These are phyloP conservation scores for Kryptolebias marmoratus DNA, from an alignment of 2,113 vertebrate genomes.

Conservation along the genomic window DNA sequence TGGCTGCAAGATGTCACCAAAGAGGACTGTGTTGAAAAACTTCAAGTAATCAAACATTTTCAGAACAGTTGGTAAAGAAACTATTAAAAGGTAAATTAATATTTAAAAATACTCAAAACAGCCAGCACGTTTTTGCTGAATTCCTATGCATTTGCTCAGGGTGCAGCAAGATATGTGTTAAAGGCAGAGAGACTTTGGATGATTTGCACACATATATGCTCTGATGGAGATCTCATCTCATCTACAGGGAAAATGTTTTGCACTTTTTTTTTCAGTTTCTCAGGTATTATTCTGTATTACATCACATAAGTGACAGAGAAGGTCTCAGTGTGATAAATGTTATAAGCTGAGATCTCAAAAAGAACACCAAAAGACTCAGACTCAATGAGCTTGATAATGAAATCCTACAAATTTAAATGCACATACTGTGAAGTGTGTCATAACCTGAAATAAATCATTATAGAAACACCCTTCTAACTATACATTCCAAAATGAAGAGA, in stretches of 20 bases:
- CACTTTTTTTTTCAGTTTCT: conserved; percentile 29
- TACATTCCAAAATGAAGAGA: conserved; percentile 7
- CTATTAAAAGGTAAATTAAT: too few species aligned
- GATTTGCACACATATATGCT: conserved; percentile 2
- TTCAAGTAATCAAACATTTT: too few species aligned
- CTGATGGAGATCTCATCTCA: conserved; percentile 30
- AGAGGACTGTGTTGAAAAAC: too few species aligned
- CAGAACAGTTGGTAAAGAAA: too few species aligned
- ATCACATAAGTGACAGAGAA: conserved; percentile 22
- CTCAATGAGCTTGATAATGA: conserved; percentile 47
- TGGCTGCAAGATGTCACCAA: too few species aligned
- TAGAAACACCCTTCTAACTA: neutral
- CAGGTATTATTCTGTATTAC: conserved; percentile 15
- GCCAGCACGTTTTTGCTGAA: neutral
- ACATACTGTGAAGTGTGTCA: conserved; percentile 26
- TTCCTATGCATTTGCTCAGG: conserved; percentile 1
- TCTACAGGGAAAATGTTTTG: conserved; percentile 13
- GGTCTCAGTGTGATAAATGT: conserved; percentile 31
- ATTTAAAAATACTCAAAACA: neutral
- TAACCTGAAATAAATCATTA: conserved; percentile 28
- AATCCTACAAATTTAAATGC: conserved; percentile 43
- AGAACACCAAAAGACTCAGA: conserved; percentile 27
- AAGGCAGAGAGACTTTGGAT: neutral
- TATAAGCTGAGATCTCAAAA: conserved; percentile 31
- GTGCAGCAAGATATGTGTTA: conserved; percentile 4